A percentile compares a stretch with the other conserved stretches of the same genome.
These are phyloP conservation scores for Silurus asotus DNA, from an alignment of 2,113 vertebrate genomes.

Conservation along the genomic window DNA sequence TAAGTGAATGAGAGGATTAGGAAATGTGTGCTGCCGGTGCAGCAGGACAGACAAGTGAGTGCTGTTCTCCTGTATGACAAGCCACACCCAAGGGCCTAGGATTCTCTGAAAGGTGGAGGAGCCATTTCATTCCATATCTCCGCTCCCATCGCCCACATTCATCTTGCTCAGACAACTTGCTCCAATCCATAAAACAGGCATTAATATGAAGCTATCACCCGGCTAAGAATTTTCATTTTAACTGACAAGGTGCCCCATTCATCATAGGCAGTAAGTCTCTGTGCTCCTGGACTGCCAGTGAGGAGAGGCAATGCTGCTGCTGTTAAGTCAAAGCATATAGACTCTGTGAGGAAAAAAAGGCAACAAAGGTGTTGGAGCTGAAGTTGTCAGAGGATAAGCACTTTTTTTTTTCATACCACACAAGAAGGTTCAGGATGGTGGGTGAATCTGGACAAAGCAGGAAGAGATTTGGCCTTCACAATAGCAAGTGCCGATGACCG, in stretches of 20 bases:
- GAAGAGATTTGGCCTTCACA: neutral
- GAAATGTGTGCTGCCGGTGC: constrained; percentile 35
- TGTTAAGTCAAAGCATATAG: constrained; percentile 36
- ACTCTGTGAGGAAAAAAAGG: constrained; percentile 19
- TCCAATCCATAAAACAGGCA: constrained; percentile 71
- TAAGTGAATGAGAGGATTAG: constrained; percentile 46
- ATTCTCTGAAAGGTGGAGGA: constrained; percentile 48
- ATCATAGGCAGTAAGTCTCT: constrained; percentile 59
- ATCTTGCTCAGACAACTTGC: constrained; percentile 67
- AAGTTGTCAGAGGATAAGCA: constrained; percentile 36
- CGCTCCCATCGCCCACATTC: constrained; percentile 60
- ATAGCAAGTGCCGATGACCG: neutral
- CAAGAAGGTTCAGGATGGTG: constrained; percentile 14
- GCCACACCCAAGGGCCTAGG: constrained; percentile 50
- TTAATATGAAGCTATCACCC: constrained; percentile 70
- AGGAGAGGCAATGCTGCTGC: constrained; percentile 21
- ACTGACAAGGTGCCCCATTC: constrained; percentile 66
- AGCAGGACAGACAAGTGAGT: constrained; percentile 20
- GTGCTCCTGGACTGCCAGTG: constrained; percentile 45
- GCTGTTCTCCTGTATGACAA: constrained; percentile 34
- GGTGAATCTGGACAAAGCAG: neutral
- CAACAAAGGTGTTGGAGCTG: constrained; percentile 27
- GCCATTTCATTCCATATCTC: constrained; percentile 60
- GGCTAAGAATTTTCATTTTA: constrained; percentile 70
- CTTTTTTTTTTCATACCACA: neutral